phyloP scores from a whole-genome alignment of 2,113 vertebrate genomes.

The Podocnemis expansa region DNA sequence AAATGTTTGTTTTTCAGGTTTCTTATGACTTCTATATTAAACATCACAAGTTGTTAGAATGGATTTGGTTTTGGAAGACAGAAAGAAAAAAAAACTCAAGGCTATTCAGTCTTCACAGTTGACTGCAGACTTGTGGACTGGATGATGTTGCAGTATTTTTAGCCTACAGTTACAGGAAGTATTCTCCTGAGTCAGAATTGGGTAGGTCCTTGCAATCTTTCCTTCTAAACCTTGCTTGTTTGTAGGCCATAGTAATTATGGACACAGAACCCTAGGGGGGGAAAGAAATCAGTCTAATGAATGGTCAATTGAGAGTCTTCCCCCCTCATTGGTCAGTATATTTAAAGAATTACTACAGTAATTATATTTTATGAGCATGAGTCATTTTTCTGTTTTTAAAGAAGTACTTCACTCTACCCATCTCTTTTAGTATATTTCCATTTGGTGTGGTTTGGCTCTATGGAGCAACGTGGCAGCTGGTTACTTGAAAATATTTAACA shows the following conservation, averaged over 20 bases:
- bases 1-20: slow-evolving; percentile 15
- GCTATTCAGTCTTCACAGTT: not conserved
- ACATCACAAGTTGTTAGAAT: not conserved
- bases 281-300: slow-evolving; percentile 31
- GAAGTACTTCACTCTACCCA: slow-evolving; percentile 69
- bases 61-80: not conserved
- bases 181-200: not conserved
- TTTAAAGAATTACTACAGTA: slow-evolving; percentile 76
- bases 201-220: not conserved
- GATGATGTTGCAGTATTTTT: rapidly evolving
- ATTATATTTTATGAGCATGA: slow-evolving; percentile 78
- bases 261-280: slow-evolving; percentile 5
- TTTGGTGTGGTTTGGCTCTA: slow-evolving; percentile 80
- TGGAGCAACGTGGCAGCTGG: slow-evolving; percentile 68
- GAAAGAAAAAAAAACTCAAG: not conserved
- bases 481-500: slow-evolving; percentile 77
- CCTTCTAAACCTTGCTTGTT: slow-evolving; percentile 4
- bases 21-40: not conserved
- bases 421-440: slow-evolving; percentile 83
- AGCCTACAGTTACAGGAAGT: not conserved
- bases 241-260: slow-evolving; percentile 27
- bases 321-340: slow-evolving; percentile 60
- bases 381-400: slow-evolving; percentile 79
- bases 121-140: not conserved
- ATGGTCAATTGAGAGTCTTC: slow-evolving; percentile 51